These are phyloP conservation scores for Prionace glauca DNA, from an alignment of 2,797 vertebrate genomes.

Conservation along the genomic window DNA sequence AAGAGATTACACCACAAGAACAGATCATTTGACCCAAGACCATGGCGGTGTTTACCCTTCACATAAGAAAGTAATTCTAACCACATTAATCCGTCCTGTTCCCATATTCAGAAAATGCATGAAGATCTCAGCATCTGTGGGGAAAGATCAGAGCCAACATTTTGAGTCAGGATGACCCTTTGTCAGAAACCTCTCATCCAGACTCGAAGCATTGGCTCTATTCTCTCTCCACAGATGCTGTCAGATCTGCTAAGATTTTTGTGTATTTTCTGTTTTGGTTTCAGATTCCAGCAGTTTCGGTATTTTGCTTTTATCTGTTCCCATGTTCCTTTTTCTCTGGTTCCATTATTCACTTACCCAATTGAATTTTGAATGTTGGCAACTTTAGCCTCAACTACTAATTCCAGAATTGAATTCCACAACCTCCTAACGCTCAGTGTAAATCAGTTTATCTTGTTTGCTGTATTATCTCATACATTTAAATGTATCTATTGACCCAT, in stretches of 20 bases:
- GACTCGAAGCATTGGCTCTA: no score
- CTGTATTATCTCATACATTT: background rate
- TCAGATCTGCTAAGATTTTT: no score
- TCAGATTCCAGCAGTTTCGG: no score
- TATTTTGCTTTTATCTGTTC: background rate
- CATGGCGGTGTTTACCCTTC: background rate
- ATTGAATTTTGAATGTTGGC: background rate
- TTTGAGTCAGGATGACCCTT: no score
- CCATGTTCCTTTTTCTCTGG: background rate
- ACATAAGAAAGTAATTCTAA: background rate
- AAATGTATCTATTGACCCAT: background rate
- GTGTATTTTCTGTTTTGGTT: no score
- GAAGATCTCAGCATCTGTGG: no score
- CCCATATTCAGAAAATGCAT: no score
- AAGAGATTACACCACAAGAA: background rate
- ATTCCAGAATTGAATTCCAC: background rate
- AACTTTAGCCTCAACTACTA: background rate
- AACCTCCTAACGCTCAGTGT: background rate
- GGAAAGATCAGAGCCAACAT: no score
- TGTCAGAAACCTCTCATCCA: no score
- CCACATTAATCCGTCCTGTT: background rate
- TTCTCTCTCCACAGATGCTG: no score
- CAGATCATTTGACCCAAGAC: background rate
- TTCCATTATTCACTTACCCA: background rate
- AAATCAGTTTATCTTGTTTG: background rate